These are phyloP conservation scores for Hydrozoanthus gracilis DNA, from an alignment of 92 coral and sea anemone species.

Conservation along the genomic window DNA sequence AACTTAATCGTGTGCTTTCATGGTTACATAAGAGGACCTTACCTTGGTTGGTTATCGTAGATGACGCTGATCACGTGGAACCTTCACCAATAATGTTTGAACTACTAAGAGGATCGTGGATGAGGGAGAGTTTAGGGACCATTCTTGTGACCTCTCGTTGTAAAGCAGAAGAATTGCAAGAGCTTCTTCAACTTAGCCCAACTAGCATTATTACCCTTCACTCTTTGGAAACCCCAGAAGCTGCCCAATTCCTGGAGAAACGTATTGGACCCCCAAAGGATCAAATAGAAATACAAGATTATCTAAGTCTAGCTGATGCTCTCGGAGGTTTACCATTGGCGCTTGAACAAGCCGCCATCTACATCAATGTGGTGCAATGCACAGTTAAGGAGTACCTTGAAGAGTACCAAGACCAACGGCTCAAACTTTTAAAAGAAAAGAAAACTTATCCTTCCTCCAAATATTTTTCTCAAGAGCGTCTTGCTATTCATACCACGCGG, in stretches of 20 bases:
- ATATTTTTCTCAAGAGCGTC: slow-evolving; percentile 28
- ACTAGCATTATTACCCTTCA: slow-evolving; percentile 1
- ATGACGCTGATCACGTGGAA: slow-evolving; percentile 18
- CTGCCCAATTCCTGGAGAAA: not conserved
- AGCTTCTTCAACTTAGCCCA: not conserved
- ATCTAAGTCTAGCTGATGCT: slow-evolving; percentile 32
- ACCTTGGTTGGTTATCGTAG: slow-evolving; percentile 23
- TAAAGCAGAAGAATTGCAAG: slow-evolving; percentile 23
- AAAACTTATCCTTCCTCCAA: slow-evolving; percentile 31
- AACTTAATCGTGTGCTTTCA: not conserved
- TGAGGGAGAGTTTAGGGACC: not conserved
- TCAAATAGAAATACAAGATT: not conserved
- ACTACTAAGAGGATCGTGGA: slow-evolving; percentile 26
- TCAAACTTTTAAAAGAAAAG: slow-evolving; percentile 27
- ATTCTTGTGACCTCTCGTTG: slow-evolving; percentile 34
- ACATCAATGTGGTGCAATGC: slow-evolving; percentile 43
- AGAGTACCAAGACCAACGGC: slow-evolving; percentile 39
- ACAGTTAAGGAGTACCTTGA: slow-evolving; percentile 40
- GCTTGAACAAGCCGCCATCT: slow-evolving; percentile 63
- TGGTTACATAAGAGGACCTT: slow-evolving; percentile 23
- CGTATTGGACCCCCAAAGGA: not conserved
- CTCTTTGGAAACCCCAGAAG: not conserved
- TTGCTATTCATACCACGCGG: slow-evolving; percentile 68
- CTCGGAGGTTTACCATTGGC: slow-evolving; percentile 69
- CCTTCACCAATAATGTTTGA: slow-evolving; percentile 26